These are phyloP conservation scores for Anaspis maculata DNA, from an alignment of 2,888 invertebrate species.

Conservation along the genomic window DNA sequence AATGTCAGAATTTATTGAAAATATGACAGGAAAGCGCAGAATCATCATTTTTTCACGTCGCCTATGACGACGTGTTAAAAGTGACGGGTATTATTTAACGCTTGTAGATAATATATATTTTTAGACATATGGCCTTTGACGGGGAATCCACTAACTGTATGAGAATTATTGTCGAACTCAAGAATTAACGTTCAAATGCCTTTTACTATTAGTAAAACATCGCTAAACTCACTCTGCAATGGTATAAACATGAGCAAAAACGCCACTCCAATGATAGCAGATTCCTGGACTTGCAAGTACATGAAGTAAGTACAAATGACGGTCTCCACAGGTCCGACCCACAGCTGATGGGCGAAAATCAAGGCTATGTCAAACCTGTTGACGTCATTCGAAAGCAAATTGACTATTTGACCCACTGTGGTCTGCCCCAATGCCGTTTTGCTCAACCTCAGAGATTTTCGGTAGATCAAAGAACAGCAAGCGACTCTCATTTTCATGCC, in stretches of 20 bases:
- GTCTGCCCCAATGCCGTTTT: conserved; percentile 68
- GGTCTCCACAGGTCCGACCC: conserved; percentile 76
- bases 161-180: too few relatives aligned
- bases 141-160: too few relatives aligned
- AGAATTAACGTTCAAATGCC: background rate
- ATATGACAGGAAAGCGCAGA: too few relatives aligned
- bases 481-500: conserved; percentile 82
- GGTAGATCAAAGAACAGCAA: conserved; percentile 76
- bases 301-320: conserved; percentile 66
- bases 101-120: too few relatives aligned
- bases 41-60: too few relatives aligned
- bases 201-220: background rate
- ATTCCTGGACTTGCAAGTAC: conserved; percentile 53
- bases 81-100: too few relatives aligned
- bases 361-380: conserved; percentile 79
- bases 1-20: too few relatives aligned
- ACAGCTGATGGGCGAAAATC: conserved; percentile 72
- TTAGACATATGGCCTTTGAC: too few relatives aligned
- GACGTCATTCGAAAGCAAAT: conserved; percentile 93
- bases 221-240: conserved; percentile 39
- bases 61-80: too few relatives aligned
- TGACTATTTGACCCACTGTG: conserved; percentile 70
- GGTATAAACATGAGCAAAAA: conserved; percentile 46
- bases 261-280: conserved; percentile 50
- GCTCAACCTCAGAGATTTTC: conserved; percentile 52